Conservation (phyloP, 2,797 vertebrate species). For the Dendrocincla tyrannina region DNA sequence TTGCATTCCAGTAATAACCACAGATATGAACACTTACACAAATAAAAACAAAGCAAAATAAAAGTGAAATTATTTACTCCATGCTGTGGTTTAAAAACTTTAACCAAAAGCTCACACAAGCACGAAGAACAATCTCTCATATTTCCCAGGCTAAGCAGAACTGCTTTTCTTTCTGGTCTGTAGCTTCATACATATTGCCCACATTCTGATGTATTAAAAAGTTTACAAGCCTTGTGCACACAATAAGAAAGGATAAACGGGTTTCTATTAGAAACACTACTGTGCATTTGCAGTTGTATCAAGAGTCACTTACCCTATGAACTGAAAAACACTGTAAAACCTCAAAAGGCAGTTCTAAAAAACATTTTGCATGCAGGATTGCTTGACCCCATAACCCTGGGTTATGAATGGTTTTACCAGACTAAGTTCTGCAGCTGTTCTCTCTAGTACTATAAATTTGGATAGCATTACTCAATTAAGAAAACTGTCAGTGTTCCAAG, state of each 20-base stretch:
- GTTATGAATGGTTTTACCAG: not conserved
- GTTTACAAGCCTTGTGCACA: not conserved
- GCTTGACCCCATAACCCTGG: not conserved
- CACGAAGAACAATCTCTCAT: not conserved
- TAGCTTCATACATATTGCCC: not conserved
- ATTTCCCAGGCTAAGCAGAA: slow-evolving; percentile 9
- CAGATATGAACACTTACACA: not conserved
- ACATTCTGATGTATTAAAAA: not conserved
- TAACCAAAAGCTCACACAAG: slow-evolving; percentile 7
- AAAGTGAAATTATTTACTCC: not conserved
- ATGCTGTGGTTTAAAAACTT: slow-evolving; percentile 3
- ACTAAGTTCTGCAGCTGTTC: not conserved
- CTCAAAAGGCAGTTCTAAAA: not conserved
- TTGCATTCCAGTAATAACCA: slow-evolving; percentile 31
- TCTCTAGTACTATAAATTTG: not conserved
- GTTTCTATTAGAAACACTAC: not conserved
- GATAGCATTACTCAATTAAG: not conserved
- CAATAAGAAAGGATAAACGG: not conserved
- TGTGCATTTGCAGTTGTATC: not conserved
- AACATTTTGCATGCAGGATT: not conserved
- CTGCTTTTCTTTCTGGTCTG: not conserved
- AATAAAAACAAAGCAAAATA: not conserved
- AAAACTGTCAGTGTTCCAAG: not conserved
- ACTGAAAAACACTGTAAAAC: not conserved
- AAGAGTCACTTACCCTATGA: not conserved